phyloP scores from a whole-genome alignment of 2,113 vertebrate species.

The Thunnus thynnus region DNA sequence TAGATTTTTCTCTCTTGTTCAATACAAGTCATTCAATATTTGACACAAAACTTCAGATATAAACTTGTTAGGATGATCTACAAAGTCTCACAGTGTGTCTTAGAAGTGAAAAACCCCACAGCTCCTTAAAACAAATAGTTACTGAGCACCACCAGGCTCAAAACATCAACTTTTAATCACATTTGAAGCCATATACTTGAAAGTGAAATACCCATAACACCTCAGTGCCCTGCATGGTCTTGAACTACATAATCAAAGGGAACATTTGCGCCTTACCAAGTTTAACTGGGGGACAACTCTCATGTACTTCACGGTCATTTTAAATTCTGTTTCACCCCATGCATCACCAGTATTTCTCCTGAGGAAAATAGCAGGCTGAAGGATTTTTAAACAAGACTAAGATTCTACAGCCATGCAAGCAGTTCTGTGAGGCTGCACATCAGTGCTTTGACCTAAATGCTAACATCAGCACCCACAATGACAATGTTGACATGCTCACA shows the following conservation, averaged over 20 bases:
- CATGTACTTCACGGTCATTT: slow-evolving; percentile 29
- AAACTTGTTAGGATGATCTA: slow-evolving; percentile 5
- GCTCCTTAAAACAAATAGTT: slow-evolving; percentile 36
- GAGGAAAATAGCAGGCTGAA: slow-evolving; percentile 4
- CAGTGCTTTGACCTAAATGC: too few relatives aligned
- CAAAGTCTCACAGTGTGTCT: slow-evolving; percentile 41
- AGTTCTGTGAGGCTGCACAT: too few relatives aligned
- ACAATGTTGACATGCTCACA: too few relatives aligned
- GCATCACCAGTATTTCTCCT: slow-evolving; percentile 12
- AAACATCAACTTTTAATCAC: slow-evolving; percentile 69
- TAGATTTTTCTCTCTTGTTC: too few relatives aligned
- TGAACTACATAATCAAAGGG: slow-evolving; percentile 50
- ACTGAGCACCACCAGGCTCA: slow-evolving; percentile 20
- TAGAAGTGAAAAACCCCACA: slow-evolving; percentile 28
- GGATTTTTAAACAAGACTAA: background rate
- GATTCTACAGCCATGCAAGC: too few relatives aligned
- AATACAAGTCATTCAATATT: slow-evolving; percentile 35
- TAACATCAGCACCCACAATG: background rate
- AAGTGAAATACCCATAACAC: slow-evolving; percentile 52
- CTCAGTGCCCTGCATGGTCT: slow-evolving; percentile 29
- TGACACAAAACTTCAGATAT: slow-evolving; percentile 26
- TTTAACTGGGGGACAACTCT: slow-evolving; percentile 53
- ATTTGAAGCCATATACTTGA: slow-evolving; percentile 32
- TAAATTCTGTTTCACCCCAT: slow-evolving; percentile 45
- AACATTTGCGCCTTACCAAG: background rate